Percentiles rank a stretch among this genome's conserved stretches.
Conservation (phyloP, 2,797 vertebrate genomes). For the Sarcophilus harrisii region DNA sequence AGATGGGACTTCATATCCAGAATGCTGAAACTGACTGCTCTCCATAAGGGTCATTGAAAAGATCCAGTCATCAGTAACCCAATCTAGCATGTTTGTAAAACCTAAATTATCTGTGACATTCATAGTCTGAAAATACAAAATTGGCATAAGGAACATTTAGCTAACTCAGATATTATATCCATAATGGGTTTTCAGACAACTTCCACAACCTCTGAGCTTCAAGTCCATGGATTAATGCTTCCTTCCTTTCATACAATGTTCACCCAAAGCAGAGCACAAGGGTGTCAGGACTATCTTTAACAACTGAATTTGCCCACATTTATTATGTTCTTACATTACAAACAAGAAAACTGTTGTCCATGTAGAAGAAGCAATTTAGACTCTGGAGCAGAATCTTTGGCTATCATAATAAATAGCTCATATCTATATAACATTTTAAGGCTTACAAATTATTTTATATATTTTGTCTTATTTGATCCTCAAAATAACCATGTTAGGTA, state of each 20-base stretch:
- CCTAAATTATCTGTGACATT: background rate
- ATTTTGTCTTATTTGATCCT: background rate
- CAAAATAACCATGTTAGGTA: background rate
- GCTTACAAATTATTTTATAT: background rate
- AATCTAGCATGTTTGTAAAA: background rate
- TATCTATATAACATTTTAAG: background rate
- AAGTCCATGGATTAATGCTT: background rate
- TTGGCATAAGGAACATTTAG: background rate
- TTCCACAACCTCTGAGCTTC: background rate
- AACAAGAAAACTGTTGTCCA: background rate
- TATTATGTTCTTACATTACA: conserved; percentile 28
- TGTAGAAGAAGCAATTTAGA: conserved; percentile 59
- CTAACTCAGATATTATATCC: background rate
- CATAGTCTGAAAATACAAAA: background rate
- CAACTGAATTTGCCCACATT: background rate
- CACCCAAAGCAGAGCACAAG: background rate
- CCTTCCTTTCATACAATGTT: background rate
- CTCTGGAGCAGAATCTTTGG: conserved; percentile 44
- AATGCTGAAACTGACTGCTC: background rate
- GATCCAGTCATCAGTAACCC: background rate
- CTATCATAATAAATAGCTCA: background rate
- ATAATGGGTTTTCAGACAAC: background rate
- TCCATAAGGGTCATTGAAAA: background rate
- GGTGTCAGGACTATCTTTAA: background rate
- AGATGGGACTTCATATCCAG: background rate